Base-by-base conservation (phyloP, 1,140 invertebrate species). In the Orchesella cincta region DNA sequence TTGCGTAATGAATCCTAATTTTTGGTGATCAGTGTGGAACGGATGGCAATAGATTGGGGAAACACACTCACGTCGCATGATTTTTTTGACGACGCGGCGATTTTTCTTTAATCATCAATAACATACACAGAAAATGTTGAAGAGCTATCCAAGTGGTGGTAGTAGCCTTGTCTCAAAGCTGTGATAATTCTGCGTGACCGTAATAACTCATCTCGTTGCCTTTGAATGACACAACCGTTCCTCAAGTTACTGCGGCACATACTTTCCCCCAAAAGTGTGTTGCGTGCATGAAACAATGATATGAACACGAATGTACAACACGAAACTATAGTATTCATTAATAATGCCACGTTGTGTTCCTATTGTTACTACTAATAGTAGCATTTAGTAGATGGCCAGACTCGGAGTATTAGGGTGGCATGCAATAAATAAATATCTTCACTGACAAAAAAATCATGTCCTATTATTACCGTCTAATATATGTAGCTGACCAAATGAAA, bases 361-460 rank as follows among this genome's bases (percentile, higher is more conserved):
- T 46, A 18, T 46, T 46, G 39, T 5, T 46, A 46, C 39, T 46
- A 46, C 39, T 46, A 18, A 46, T 18, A 46, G 39, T 8, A 8
- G 39, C 18, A 18, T 46, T 46, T 46, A 46, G 5, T 46, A 18
- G 12, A 57, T 57, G 52, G 52, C 23, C 52, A 57, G 52, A 5
- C 23, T 57, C 52, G 52, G 14, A n/a, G 23, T n/a, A 57, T 57
- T 57, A 57, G 52, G 52, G 52, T 57, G 52, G 52, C 52, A 57
- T 26, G 52, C 52, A 57, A 57, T 57, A 57, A 57, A 57, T 57
- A 57, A 57, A 57, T 57, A 57, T 57, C 52, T 57, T 3, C 52
- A 26, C 52, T 57, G 52, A 57, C 52, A 57, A 57, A 57, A 57
- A 57, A n/a, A 57, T n/a, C 52, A 57, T 57, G 52, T 57, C 52